Evolutionary conservation across 1,140 invertebrate species (phyloP), one percentile per base, ranked within the genome.

Genomic region (Sycobia sp.): DNA sequence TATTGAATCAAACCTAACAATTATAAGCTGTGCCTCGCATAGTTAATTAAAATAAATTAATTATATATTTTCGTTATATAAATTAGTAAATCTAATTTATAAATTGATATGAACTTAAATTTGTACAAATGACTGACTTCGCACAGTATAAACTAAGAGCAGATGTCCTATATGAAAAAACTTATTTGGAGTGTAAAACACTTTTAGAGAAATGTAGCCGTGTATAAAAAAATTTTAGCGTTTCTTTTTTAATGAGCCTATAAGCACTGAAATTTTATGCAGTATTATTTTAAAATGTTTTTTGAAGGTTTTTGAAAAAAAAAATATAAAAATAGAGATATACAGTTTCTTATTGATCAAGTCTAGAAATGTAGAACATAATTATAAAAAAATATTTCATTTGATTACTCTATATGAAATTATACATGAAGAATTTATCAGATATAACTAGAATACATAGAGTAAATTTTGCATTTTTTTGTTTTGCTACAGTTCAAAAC

Each of bases 41-140:
- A 50, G 51, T 61, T 29, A 57, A 63, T 54, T 49, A 55, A 47
- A 60, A 67, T 69, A 69, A 68, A 71, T 70, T 68, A 65, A 32
- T 63, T 71, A 54, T 65, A 50, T 65, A 60, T 68, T 67, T 69
- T 68, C 64, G 57, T 63, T 70, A 63, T 67, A 64, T 73, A 76
- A 72, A 75, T 76, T 70, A 74, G 64, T 70, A 64, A 64, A 69
- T 68, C 68, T 51, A 56, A 51, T 61, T 69, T 63, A 58, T 65
- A 69, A 71, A 57, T 73, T 58, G 62, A 67, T 56, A 50, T 57
- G 68, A 71, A 70, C 62, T 71, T 72, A 63, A 68, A 71, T 76
- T 76, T 77, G 71, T 76, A 77, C 72, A 77, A 67, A 70, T 76
- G 68, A 71, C 69, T 73, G 58, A 67, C 5, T 65, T 56, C 54